These are phyloP conservation scores for Xiphias gladius DNA, from an alignment of 2,113 vertebrate genomes.

Conservation along the genomic window DNA sequence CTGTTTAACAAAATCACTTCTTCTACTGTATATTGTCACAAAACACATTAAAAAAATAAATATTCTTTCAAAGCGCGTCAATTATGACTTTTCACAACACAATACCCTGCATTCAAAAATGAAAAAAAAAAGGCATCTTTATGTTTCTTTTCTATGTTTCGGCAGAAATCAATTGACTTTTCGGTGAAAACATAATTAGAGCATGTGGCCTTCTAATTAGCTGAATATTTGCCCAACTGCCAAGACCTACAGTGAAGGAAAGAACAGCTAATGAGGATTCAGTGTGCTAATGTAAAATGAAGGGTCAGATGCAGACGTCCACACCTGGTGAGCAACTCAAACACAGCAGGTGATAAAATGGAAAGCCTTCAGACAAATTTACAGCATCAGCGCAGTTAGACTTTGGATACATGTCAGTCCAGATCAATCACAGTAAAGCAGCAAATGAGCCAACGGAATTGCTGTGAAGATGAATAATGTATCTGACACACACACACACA, in stretches of 20 bases:
- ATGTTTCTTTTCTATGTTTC: background rate
- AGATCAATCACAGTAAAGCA: conserved; percentile 11
- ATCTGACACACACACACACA: background rate
- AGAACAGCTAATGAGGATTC: conserved; percentile 1
- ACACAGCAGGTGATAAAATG: conserved; percentile 8
- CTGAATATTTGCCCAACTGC: conserved; percentile 1
- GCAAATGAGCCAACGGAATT: background rate
- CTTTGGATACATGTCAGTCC: background rate
- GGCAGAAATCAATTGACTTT: background rate
- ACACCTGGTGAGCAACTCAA: conserved; percentile 14
- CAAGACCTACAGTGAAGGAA: background rate
- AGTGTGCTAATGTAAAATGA: conserved; percentile 27
- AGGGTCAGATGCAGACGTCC: conserved; percentile 12
- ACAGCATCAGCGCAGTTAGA: background rate
- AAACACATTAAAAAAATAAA: no score
- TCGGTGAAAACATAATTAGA: background rate
- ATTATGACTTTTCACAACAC: background rate
- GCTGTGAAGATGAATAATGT: background rate
- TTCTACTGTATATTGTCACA: background rate
- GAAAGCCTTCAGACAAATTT: conserved; percentile 3
- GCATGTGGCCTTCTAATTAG: conserved; percentile 1
- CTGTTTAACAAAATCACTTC: conserved; percentile 10
- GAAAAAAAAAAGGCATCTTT: background rate
- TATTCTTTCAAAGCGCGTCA: background rate
- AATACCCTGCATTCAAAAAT: background rate